These are phyloP conservation scores for Passer domesticus DNA, from an alignment of 2,113 vertebrate genomes.

Conservation along the genomic window DNA sequence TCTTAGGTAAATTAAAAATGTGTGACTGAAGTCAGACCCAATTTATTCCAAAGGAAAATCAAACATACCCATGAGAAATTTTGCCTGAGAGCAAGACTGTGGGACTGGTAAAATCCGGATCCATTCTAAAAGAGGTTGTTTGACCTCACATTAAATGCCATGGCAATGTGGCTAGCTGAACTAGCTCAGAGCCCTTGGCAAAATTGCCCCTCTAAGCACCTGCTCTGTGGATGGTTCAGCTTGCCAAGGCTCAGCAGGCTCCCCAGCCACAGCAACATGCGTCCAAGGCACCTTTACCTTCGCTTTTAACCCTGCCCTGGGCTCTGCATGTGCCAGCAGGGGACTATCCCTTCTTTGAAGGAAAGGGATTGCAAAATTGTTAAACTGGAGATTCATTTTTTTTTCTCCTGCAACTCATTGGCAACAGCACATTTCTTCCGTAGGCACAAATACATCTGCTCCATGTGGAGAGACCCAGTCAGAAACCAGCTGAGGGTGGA, in stretches of 20 bases:
- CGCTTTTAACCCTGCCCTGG: background rate
- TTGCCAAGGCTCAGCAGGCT: background rate
- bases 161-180: background rate
- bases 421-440: background rate
- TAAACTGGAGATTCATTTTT: background rate
- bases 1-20: background rate
- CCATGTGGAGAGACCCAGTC: background rate
- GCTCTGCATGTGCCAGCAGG: background rate
- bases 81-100: background rate
- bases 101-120: background rate
- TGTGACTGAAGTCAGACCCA: background rate
- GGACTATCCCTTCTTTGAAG: background rate
- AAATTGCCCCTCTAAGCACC: background rate
- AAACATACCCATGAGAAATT: background rate
- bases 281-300: background rate
- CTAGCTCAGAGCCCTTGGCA: background rate
- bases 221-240: background rate
- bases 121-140: background rate
- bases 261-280: background rate
- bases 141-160: background rate
- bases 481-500: background rate
- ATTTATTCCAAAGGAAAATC: background rate
- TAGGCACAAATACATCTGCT: background rate
- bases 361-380: background rate
- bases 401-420: background rate